phyloP scores from a whole-genome alignment of 2,113 vertebrate genomes.

The Elanus axillaris region DNA sequence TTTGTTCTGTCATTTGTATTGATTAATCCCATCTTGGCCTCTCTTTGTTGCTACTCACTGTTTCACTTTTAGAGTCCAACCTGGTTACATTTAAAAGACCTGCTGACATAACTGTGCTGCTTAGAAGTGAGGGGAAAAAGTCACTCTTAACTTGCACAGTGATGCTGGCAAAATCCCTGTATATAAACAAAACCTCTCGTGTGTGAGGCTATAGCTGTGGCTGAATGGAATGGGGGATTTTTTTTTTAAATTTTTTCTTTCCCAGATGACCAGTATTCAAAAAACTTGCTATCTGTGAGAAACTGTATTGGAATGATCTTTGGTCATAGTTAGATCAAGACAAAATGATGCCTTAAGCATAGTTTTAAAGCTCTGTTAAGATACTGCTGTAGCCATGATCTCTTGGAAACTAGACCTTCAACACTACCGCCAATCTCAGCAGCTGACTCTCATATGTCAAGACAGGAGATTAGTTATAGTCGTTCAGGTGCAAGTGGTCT shows the following conservation, averaged over 20 bases:
- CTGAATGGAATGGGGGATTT: background rate
- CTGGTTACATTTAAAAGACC: background rate
- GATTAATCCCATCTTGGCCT: background rate
- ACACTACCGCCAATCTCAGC: background rate
- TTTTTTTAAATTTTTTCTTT: background rate
- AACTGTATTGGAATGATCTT: background rate
- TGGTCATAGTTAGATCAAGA: background rate
- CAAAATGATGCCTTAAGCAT: background rate
- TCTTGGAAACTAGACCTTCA: background rate
- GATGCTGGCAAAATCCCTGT: background rate
- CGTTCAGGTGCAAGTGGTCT: background rate
- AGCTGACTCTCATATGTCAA: background rate
- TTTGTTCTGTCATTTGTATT: background rate
- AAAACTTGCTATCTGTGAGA: background rate
- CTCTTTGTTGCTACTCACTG: background rate
- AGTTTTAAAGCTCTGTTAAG: background rate
- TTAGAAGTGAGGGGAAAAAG: background rate
- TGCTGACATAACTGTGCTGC: background rate
- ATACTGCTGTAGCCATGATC: background rate
- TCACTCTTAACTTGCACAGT: background rate
- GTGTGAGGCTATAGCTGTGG: background rate
- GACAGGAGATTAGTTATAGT: background rate
- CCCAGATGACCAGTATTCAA: background rate
- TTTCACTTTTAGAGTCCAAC: background rate
- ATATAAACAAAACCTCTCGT: background rate